Conservation (phyloP, 2,113 vertebrate species). For the Bettongia penicillata region DNA sequence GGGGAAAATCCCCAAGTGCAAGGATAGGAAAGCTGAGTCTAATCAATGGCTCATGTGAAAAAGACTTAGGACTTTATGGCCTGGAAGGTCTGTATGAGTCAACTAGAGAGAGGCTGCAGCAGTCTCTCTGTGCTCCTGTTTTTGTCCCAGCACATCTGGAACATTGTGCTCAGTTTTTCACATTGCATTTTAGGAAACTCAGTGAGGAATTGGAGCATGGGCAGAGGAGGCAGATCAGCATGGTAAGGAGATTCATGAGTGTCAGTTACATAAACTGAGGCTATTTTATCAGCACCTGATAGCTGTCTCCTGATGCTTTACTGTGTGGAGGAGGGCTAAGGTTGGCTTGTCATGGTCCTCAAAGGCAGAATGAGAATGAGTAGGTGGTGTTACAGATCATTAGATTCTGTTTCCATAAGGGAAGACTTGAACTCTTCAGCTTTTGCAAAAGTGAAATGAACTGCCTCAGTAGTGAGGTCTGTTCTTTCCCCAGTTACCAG, state of each 20-base stretch:
- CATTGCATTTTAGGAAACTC: not conserved
- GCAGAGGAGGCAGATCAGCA: not conserved
- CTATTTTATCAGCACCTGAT: not conserved
- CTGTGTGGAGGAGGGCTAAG: not conserved
- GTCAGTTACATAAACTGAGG: not conserved
- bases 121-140: not conserved
- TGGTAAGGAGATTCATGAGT: not conserved
- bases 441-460: not conserved
- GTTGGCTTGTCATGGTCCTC: not conserved
- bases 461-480: not conserved
- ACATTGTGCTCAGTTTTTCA: not conserved
- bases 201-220: not conserved
- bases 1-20: not conserved
- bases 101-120: not conserved
- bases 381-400: not conserved
- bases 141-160: not conserved
- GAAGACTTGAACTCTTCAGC: not conserved
- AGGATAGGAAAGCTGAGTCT: not conserved
- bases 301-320: not conserved
- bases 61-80: not conserved
- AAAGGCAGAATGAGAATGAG: not conserved
- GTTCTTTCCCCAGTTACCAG: not conserved
- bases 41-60: not conserved
- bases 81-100: not conserved
- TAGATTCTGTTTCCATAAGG: not conserved